These are phyloP conservation scores for Luscinia luscinia DNA, from an alignment of 2,797 vertebrate genomes.

Conservation along the genomic window DNA sequence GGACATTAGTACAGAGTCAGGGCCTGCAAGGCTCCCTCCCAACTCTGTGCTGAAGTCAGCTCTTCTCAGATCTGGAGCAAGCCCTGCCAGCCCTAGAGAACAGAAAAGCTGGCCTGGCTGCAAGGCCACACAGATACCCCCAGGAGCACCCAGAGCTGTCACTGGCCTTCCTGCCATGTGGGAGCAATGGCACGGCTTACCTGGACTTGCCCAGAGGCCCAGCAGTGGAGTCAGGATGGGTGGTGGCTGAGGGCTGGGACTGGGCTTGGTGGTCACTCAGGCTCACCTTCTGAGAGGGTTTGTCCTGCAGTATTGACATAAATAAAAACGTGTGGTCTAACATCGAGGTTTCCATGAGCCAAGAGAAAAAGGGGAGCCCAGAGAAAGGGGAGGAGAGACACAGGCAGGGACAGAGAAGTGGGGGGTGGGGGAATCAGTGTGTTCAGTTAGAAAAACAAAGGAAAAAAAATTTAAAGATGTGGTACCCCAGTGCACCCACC, in stretches of 20 bases:
- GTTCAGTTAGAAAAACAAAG: conserved; percentile 89
- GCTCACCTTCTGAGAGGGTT: conserved; percentile 84
- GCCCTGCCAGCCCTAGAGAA: not conserved
- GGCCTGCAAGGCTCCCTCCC: not conserved
- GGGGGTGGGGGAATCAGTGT: conserved; percentile 86
- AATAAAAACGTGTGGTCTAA: conserved; percentile 99
- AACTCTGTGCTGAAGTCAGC: not conserved
- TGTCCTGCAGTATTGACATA: conserved; percentile 99
- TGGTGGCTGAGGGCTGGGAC: conserved; percentile 74
- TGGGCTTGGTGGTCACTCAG: conserved; percentile 82
- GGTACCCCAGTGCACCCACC: not conserved
- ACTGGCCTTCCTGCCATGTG: not conserved
- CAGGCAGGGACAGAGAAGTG: conserved; percentile 52
- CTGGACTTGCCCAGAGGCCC: conserved; percentile 42
- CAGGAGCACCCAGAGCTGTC: not conserved
- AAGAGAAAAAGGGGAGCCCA: conserved; percentile 76
- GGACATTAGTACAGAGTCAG: fast-evolving
- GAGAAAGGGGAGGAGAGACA: conserved; percentile 74
- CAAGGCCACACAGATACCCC: too few relatives aligned
- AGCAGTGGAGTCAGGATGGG: conserved; percentile 73
- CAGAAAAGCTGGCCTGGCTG: not conserved
- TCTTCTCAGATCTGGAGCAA: not conserved
- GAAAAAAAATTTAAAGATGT: conserved; percentile 70
- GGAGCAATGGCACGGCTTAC: conserved; percentile 45
- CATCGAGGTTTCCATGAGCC: conserved; percentile 86